These are phyloP conservation scores for Coboldia fuscipes DNA, from an alignment of 1,140 invertebrate genomes.

Conservation along the genomic window DNA sequence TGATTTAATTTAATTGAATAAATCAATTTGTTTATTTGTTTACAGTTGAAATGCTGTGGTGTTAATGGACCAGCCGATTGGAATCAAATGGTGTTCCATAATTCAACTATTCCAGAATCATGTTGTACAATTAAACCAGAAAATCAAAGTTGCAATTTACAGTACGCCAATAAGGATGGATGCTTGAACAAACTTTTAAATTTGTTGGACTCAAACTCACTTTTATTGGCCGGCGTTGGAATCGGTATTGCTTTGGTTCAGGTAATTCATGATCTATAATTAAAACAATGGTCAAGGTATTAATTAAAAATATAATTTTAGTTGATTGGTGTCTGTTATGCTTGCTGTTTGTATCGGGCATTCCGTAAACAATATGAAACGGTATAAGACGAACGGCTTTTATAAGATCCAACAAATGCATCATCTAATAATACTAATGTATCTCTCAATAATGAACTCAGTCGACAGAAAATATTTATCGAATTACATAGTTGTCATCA, in stretches of 20 bases:
- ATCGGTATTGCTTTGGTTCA: conserved; percentile 56
- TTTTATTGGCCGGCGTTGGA: conserved; percentile 51
- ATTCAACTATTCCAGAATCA: conserved; percentile 31
- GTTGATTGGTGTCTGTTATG: conserved; percentile 72
- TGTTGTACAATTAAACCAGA: conserved; percentile 37
- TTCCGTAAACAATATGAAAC: conserved; percentile 79
- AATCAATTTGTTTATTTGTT: conserved; percentile 6
- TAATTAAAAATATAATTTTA: conserved; percentile 17
- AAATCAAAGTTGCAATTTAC: conserved; percentile 28
- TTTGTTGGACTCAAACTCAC: conserved; percentile 40
- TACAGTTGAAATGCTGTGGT: conserved; percentile 59
- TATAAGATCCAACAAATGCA: no score
- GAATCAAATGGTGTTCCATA: conserved; percentile 27
- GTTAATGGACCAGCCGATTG: conserved; percentile 45
- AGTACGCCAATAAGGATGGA: conserved; percentile 27
- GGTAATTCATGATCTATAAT: conserved; percentile 23
- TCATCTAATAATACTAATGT: no score
- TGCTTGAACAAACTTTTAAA: conserved; percentile 40
- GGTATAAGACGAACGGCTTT: conserved; percentile 49
- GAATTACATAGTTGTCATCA: no score
- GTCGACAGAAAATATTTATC: no score
- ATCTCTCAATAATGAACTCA: no score
- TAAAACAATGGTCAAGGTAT: neutral
- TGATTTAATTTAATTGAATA: neutral
- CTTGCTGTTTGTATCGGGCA: conserved; percentile 70